These are phyloP conservation scores for Drosophila paulistorum DNA, from an alignment of 1,140 invertebrate genomes.

Conservation along the genomic window DNA sequence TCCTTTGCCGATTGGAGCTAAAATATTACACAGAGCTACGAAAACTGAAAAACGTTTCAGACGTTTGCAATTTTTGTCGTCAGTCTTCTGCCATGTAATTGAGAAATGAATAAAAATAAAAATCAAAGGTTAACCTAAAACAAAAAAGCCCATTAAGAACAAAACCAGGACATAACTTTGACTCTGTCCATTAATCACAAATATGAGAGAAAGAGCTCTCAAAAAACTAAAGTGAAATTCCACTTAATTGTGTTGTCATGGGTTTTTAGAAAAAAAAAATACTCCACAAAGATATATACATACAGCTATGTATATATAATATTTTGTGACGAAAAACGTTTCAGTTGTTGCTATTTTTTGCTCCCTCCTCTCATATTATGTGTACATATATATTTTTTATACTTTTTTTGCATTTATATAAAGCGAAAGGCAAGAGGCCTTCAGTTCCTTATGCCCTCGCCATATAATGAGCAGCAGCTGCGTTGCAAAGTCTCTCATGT, in stretches of 20 bases:
- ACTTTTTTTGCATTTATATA: conserved; percentile 6
- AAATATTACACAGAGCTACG: conserved; percentile 1
- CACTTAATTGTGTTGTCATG: conserved; percentile 73
- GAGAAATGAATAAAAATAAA: conserved; percentile 73
- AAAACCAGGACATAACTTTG: conserved; percentile 33
- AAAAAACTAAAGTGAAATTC: conserved; percentile 30
- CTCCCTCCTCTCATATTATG: conserved; percentile 1
- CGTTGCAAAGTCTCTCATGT: conserved; percentile 19
- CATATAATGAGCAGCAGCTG: conserved; percentile 71
- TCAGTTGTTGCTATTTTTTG: conserved; percentile 17
- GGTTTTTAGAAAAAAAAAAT: conserved; percentile 34
- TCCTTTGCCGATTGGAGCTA: conserved; percentile 30
- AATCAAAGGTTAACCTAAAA: conserved; percentile 24
- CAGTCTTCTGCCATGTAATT: conserved; percentile 74
- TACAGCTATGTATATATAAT: conserved; percentile 7
- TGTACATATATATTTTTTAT: background rate
- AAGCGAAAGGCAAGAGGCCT: conserved; percentile 22
- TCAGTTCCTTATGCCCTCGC: conserved; percentile 44
- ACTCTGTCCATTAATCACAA: conserved; percentile 58
- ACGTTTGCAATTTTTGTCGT: conserved; percentile 32
- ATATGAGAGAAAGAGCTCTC: too few species aligned
- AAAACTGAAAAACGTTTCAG: conserved; percentile 11
- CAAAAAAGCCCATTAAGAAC: conserved; percentile 30
- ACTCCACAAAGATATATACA: conserved; percentile 28
- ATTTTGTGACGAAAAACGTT: conserved; percentile 40